Conservation (phyloP, 2,113 vertebrate genomes). For the Meleagris gallopavo region DNA sequence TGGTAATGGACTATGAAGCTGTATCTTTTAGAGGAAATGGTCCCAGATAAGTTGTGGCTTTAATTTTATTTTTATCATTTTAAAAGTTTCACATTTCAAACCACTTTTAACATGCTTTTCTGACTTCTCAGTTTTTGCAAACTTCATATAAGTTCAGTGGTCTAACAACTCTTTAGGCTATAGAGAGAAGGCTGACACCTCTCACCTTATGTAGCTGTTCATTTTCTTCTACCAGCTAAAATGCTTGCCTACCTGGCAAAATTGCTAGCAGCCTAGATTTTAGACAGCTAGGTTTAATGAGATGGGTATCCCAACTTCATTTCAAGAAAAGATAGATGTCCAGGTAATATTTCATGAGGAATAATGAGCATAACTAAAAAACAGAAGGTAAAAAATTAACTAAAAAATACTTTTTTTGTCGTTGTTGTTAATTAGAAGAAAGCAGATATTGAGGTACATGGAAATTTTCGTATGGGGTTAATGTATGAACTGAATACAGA, state of each 20-base stretch:
- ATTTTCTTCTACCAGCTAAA: background rate
- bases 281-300: background rate
- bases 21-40: background rate
- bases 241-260: background rate
- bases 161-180: background rate
- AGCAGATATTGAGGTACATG: background rate
- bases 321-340: background rate
- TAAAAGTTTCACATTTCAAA: background rate
- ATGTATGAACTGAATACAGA: background rate
- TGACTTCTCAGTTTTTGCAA: background rate
- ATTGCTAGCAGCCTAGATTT: background rate
- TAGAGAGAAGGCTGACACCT: background rate
- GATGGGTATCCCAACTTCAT: background rate
- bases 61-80: background rate
- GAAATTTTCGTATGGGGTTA: background rate
- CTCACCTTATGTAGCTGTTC: background rate
- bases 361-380: background rate
- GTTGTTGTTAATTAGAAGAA: background rate
- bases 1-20: background rate
- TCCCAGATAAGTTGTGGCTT: background rate
- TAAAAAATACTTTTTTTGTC: background rate
- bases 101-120: background rate
- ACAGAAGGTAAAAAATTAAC: background rate
- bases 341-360: background rate
- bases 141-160: background rate